Evolutionary conservation across 2,888 invertebrate species (phyloP).

Genomic region (Anoplius nigerrimus): DNA sequence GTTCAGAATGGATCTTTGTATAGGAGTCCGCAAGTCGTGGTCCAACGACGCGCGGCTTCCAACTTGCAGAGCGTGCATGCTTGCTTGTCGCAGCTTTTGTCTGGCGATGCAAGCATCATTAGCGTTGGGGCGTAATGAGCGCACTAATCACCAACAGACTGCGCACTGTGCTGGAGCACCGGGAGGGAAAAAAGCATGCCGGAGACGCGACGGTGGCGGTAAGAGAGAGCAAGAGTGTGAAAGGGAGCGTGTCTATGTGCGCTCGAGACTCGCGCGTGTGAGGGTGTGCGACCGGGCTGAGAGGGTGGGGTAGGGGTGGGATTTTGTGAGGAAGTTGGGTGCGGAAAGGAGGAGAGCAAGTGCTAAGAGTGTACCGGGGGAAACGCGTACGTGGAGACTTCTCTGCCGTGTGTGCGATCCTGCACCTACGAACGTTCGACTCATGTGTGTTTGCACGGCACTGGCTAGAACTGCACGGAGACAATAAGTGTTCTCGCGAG

Average conservation of each 20-base stretch:
- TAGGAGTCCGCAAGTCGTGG: constrained; percentile 1
- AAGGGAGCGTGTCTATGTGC: neutral
- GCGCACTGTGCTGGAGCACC: constrained; percentile 51
- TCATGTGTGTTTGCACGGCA: constrained; percentile 22
- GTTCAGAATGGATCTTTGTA: constrained; percentile 17
- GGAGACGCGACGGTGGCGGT: constrained; percentile 39
- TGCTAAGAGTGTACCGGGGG: constrained; percentile 22
- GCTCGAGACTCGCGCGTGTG: no score
- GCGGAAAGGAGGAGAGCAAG: constrained; percentile 35
- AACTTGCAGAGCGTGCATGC: constrained; percentile 36
- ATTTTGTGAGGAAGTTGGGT: constrained; percentile 7
- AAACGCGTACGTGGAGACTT: constrained; percentile 16
- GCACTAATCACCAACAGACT: constrained; percentile 72
- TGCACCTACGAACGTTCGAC: no score
- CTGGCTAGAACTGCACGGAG: neutral
- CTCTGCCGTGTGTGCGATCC: constrained; percentile 9
- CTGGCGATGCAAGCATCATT: constrained; percentile 71
- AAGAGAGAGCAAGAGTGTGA: constrained; percentile 39
- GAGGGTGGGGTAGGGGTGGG: neutral
- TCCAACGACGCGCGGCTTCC: constrained; percentile 17
- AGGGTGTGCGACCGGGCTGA: no score
- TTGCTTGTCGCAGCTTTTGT: constrained; percentile 63
- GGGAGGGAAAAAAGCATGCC: constrained; percentile 31
- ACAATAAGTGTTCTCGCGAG: constrained; percentile 10
- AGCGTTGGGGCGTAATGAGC: constrained; percentile 72